phyloP scores from a whole-genome alignment of 2,888 invertebrate genomes.

The Exephanes ischioxanthus region DNA sequence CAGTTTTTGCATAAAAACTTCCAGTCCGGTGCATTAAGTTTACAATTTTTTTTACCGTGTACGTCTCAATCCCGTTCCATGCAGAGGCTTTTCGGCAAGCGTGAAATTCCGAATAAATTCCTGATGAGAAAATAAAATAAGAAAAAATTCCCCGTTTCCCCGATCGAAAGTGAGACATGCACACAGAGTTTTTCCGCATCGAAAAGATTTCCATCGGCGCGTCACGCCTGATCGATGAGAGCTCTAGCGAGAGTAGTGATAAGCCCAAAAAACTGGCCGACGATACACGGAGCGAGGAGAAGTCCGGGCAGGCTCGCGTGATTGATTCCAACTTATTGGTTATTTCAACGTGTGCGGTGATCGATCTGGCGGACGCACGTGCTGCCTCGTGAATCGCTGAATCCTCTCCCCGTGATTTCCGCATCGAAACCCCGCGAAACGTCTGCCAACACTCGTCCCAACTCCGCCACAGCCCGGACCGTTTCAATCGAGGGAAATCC shows the following conservation, averaged over 20 bases:
- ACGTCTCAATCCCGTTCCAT: not conserved
- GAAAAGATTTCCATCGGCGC: constrained; percentile 47
- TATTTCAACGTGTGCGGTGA: constrained; percentile 38
- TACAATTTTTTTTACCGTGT: no score
- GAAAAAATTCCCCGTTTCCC: constrained; percentile 8
- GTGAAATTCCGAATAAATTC: constrained; percentile 15
- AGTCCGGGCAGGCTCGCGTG: constrained; percentile 20
- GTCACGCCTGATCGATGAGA: constrained; percentile 63
- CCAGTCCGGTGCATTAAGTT: no score
- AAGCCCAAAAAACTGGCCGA: not conserved
- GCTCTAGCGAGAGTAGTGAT: constrained; percentile 28
- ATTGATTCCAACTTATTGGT: constrained; percentile 60
- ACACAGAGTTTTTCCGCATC: not conserved
- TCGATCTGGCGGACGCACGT: constrained; percentile 49
- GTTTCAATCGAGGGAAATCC: constrained; percentile 50
- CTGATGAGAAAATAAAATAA: not conserved
- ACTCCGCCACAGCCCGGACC: not conserved
- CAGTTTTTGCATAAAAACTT: no score
- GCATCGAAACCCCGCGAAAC: constrained; percentile 5
- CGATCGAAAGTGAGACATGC: not conserved
- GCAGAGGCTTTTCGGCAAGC: not conserved
- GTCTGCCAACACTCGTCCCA: not conserved
- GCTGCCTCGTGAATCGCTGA: constrained; percentile 19
- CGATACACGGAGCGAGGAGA: constrained; percentile 18
- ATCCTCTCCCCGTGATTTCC: not conserved